Evolutionary conservation across 2,888 invertebrate species (phyloP), one percentile per base, ranked within the genome.

Genomic region (Apomyelois bistriatella): DNA sequence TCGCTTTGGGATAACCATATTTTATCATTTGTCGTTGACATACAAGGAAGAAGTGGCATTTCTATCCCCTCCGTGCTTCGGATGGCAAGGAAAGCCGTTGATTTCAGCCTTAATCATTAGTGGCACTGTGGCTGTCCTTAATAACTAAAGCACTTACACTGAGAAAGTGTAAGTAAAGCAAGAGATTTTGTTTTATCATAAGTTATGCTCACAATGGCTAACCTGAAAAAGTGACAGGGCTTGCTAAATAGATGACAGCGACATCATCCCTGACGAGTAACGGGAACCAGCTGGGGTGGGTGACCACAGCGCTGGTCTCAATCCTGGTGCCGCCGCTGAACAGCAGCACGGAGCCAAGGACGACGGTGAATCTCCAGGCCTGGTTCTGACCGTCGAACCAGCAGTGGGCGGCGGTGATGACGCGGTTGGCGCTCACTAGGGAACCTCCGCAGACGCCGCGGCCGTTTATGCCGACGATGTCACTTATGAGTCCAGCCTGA

Each of bases 331-430:
- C 82, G 1, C 78, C 82, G 30, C 52, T 54, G 68, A 76, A 82
- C 10, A 82, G 58, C 0, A 61, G 32, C 3, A 53, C 54, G 6
- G 81, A 72, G 9, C 79, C 83, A 0, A 83, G 71, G 0, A 82
- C 72, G 0, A 82, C 77, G 2, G 66, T 74, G 12, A 78, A 53
- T 16, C 62, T 61, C 71, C 73, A 76, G 1, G 66, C 82, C 43
- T 78, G 79, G 58, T 75, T 62, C 0, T 16, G 0, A n/a, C 84
- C 84, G 46, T 84, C 84, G 36, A 54, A 70, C 83, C 83, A 84
- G 61, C 83, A 84, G 56, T 83, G 83, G n/a, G 82, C 83, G 32
- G 83, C 83, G 0, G 82, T 82, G 9, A 76, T 28, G 0, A 80
- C 62, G 7, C 74, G 66, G 48, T 58, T 61, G 1, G 53, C 3